A percentile compares a stretch with the other conserved stretches of the same genome.
Evolutionary conservation across 53 echinoderm and acorn worm species (phyloP).

Genomic region (Antedon mediterranea): DNA sequence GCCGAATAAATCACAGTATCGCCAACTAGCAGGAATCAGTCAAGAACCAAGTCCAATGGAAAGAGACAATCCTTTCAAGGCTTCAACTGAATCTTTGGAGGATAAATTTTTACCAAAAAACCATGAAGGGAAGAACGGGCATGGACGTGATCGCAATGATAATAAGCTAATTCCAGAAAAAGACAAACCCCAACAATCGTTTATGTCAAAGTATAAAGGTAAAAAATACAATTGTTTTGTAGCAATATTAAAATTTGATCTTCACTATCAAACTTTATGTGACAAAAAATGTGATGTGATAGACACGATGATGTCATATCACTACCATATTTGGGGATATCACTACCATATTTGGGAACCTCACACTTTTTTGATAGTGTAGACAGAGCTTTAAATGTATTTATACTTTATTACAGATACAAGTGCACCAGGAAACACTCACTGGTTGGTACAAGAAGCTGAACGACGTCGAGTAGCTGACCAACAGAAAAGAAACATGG

Average conservation of each 20-base stretch:
- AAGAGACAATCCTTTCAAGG: background rate
- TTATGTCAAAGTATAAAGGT: conserved; percentile 76
- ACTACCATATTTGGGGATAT: too few species aligned
- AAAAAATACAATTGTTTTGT: conserved; percentile 3
- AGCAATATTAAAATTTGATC: too few species aligned
- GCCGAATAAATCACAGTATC: background rate
- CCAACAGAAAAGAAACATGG: conserved; percentile 11
- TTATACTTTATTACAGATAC: conserved; percentile 32
- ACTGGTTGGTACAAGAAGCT: conserved; percentile 94
- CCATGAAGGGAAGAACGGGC: background rate
- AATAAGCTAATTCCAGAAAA: conserved; percentile 53
- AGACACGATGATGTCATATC: too few species aligned
- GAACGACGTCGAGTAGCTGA: conserved; percentile 58
- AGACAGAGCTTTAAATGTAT: too few species aligned
- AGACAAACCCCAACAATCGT: conserved; percentile 32
- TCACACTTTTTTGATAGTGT: too few species aligned
- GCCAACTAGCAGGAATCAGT: background rate
- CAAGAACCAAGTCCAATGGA: background rate
- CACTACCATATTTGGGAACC: too few species aligned
- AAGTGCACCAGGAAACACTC: conserved; percentile 17
- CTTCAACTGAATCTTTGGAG: background rate
- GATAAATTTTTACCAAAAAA: background rate
- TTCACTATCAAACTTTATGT: too few species aligned
- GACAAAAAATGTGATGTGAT: too few species aligned
- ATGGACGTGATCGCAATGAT: conserved; percentile 20